These are phyloP conservation scores for Metacarcinus magister DNA, from an alignment of 2,888 invertebrate species.

Conservation along the genomic window DNA sequence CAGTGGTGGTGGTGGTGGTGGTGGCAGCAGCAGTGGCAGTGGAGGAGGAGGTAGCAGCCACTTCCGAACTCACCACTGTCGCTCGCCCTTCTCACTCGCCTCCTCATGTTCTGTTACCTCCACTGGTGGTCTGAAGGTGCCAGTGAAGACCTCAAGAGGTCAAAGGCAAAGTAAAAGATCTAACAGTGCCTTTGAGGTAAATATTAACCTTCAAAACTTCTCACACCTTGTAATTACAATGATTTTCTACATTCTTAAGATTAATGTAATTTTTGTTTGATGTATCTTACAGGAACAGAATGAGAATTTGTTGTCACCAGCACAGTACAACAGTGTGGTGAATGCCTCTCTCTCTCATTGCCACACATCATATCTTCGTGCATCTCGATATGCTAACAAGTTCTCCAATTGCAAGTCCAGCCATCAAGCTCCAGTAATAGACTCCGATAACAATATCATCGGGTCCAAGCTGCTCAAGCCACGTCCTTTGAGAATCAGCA, in stretches of 20 bases:
- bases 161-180: constrained; percentile 73
- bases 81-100: constrained; percentile 75
- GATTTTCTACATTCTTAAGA: neutral
- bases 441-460: constrained; percentile 78
- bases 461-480: constrained; percentile 73
- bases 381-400: constrained; percentile 71
- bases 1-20: constrained; percentile 71
- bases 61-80: constrained; percentile 76
- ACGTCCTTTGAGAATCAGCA: constrained; percentile 76
- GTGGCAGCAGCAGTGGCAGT: constrained; percentile 62
- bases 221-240: neutral
- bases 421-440: constrained; percentile 70
- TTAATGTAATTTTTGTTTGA: neutral
- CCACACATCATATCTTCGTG: constrained; percentile 66
- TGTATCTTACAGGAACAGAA: constrained; percentile 74
- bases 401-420: constrained; percentile 68
- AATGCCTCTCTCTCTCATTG: constrained; percentile 69
- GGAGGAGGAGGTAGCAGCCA: constrained; percentile 60
- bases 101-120: constrained; percentile 16
- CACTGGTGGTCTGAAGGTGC: constrained; percentile 54
- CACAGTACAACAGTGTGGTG: constrained; percentile 80
- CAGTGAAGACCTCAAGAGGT: constrained; percentile 69
- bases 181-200: constrained; percentile 74
- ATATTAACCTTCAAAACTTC: neutral
- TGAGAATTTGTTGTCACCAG: constrained; percentile 77